phyloP scores from a whole-genome alignment of 1,140 invertebrate genomes.

The Drosophila erecta region DNA sequence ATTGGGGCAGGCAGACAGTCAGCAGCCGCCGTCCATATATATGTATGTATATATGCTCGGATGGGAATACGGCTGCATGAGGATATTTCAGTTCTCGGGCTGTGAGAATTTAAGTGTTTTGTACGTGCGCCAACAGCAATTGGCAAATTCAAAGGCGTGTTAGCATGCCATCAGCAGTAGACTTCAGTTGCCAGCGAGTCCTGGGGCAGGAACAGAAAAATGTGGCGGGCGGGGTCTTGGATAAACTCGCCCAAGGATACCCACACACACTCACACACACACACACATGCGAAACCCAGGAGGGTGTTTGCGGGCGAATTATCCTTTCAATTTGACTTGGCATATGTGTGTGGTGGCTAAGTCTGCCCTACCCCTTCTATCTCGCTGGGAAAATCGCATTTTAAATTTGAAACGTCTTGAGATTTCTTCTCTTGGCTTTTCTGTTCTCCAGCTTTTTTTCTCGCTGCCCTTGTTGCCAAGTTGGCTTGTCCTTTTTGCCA shows the following conservation, averaged over 20 bases:
- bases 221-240: slow-evolving; percentile 21
- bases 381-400: slow-evolving; percentile 68
- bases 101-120: slow-evolving; percentile 84
- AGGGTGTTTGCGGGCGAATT: slow-evolving; percentile 84
- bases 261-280: slow-evolving; percentile 10
- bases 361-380: neutral
- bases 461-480: slow-evolving; percentile 59
- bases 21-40: slow-evolving; percentile 27
- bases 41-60: slow-evolving; percentile 8
- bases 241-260: slow-evolving; percentile 43
- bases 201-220: slow-evolving; percentile 8
- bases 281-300: slow-evolving; percentile 56
- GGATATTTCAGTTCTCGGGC: slow-evolving; percentile 57
- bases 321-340: slow-evolving; percentile 85
- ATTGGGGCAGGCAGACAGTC: slow-evolving; percentile 38
- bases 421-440: slow-evolving; percentile 56
- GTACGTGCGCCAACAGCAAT: slow-evolving; percentile 84
- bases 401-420: slow-evolving; percentile 83
- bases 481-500: slow-evolving; percentile 68
- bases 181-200: slow-evolving; percentile 46
- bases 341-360: slow-evolving; percentile 70
- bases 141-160: slow-evolving; percentile 84
- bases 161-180: slow-evolving; percentile 79
- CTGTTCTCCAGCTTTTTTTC: slow-evolving; percentile 28
- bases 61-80: slow-evolving; percentile 25